phyloP scores from a whole-genome alignment of 2,113 vertebrate species.

The Psammodynastes pulverulentus region DNA sequence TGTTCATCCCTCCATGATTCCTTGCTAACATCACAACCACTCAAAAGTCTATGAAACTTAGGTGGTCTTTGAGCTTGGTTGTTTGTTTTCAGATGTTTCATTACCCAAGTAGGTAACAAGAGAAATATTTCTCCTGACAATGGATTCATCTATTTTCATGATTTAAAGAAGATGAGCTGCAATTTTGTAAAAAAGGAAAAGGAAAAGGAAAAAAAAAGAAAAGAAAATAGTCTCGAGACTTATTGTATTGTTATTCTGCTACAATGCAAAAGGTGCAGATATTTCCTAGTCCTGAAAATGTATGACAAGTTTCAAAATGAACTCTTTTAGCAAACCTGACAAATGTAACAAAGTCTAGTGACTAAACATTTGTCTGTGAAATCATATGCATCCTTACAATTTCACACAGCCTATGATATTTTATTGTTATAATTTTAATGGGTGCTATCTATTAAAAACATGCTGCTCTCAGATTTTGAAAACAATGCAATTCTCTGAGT shows the following conservation, averaged over 20 bases:
- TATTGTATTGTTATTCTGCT: conserved; percentile 50
- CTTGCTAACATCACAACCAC: background rate
- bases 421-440: conserved; percentile 32
- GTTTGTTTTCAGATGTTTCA: background rate
- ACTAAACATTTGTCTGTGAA: conserved; percentile 1
- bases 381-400: conserved; percentile 8
- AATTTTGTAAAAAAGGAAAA: background rate
- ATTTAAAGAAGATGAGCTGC: conserved; percentile 47
- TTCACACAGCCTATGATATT: conserved; percentile 21
- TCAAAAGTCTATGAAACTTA: background rate
- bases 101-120: background rate
- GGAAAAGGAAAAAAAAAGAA: conserved; percentile 8
- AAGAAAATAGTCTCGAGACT: conserved; percentile 15
- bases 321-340: background rate
- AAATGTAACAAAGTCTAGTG: conserved; percentile 32
- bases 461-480: conserved; percentile 22
- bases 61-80: background rate
- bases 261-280: conserved; percentile 33
- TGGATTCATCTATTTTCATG: conserved; percentile 5
- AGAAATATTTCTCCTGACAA: conserved; percentile 40
- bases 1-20: background rate
- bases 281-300: conserved; percentile 47
- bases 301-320: conserved; percentile 44
- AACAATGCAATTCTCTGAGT: background rate
- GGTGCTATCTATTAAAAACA: conserved; percentile 22